A percentile compares a stretch with the other conserved stretches of the same genome.
Evolutionary conservation across 2,888 invertebrate species (phyloP).

Genomic region (Ophioninae sp.): DNA sequence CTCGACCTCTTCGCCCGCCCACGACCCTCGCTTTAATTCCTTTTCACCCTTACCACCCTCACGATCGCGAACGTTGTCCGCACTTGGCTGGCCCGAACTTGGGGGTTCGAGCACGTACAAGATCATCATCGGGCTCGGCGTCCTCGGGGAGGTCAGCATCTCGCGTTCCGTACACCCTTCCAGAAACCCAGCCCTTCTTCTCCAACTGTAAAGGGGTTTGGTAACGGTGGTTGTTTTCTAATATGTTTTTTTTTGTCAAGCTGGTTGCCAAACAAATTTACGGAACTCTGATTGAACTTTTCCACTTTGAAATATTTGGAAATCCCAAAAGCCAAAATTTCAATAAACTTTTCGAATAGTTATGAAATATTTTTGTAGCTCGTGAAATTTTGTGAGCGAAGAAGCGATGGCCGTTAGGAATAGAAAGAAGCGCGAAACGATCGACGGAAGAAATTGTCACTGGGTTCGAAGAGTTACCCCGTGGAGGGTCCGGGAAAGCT

Average conservation of each 20-base stretch:
- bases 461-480: background rate
- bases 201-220: constrained; percentile 9
- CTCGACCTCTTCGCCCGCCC: constrained; percentile 55
- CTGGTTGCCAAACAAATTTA: no score
- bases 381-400: no score
- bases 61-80: constrained; percentile 39
- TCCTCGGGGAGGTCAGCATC: constrained; percentile 45
- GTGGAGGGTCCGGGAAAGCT: background rate
- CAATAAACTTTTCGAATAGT: no score
- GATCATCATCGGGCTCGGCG: constrained; percentile 47
- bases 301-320: no score
- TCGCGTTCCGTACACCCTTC: background rate
- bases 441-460: background rate
- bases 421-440: background rate
- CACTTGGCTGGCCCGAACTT: constrained; percentile 31
- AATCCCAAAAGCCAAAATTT: no score
- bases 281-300: no score
- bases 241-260: background rate
- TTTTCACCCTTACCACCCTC: constrained; percentile 47
- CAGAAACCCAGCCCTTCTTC: background rate
- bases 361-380: no score
- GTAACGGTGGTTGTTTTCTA: background rate
- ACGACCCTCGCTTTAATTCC: constrained; percentile 50
- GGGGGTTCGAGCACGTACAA: constrained; percentile 52
- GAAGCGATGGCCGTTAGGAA: background rate